Base-by-base conservation (phyloP, 2,113 vertebrate genomes). In the Melanotaenia duboulayi region DNA sequence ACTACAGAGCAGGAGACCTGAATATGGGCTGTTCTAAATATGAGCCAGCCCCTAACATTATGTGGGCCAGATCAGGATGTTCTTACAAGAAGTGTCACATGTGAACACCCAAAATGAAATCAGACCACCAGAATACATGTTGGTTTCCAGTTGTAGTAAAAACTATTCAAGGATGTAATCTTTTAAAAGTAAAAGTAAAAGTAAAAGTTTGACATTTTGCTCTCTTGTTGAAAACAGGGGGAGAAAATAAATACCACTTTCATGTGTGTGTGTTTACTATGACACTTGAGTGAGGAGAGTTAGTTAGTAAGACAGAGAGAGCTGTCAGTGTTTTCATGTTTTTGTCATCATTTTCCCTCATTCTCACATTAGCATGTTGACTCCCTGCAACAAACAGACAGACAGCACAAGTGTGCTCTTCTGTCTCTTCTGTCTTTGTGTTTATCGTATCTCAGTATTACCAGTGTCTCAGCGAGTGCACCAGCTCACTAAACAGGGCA, bases 1-100 rank as follows among this genome's bases (percentile, higher is more conserved):
- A 76, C 70, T 76, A 55, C 72, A 40, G 76, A 73, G 73, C 70
- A 66, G 73, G 59, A 78, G 62, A 63, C 72, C 73, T 82, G 70
- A 78, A 84, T 80, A 51, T 42, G 48, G 46, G 67, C 64, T 76
- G 79, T 73, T 74, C 83, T 86, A 76, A 84, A 84, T 82, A 82
- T 24, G 48, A 86, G 57, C 50, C 64, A 40, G 74, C 14, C 49
- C 37, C 23, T 19, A 40, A 71, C 56, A 52, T 72, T 80, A 78
- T 86, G 60, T 82, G 54, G 66, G 60, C 35, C 76, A 78, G 62
- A 68, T 57, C 54, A 40, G n/a, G 71, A 39, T 40, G 35, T 39
- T 56, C 35, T 65, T 35, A 49, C 52, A 66, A 11, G 37, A 71
- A 50, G 59, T n/a, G 22, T 75, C 55, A 60, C 0, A 44, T 28